Conservation (phyloP, 2,797 vertebrate species). For the Etheostoma perlongum region DNA sequence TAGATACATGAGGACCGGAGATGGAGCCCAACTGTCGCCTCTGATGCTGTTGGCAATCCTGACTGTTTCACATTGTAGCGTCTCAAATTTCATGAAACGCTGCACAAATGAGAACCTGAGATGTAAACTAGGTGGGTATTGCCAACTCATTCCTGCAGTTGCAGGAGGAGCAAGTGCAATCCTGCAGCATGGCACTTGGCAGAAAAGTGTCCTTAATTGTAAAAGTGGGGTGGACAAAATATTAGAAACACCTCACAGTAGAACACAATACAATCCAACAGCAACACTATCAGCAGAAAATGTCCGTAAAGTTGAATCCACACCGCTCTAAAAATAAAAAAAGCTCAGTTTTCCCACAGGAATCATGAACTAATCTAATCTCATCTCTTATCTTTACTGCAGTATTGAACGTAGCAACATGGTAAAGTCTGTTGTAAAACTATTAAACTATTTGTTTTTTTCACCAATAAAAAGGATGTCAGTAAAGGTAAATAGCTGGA, state of each 20-base stretch:
- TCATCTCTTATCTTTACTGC: conserved; percentile 4
- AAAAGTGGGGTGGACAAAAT: neutral
- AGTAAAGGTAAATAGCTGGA: neutral
- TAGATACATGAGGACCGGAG: conserved; percentile 23
- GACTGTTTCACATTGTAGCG: neutral
- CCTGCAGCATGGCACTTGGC: neutral
- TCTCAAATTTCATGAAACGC: neutral
- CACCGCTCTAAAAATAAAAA: too few species aligned
- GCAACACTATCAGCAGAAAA: neutral
- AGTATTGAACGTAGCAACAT: too few species aligned
- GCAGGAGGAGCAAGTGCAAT: neutral
- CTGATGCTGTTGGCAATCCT: neutral
- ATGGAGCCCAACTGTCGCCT: conserved; percentile 17
- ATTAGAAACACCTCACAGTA: neutral
- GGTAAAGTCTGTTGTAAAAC: neutral
- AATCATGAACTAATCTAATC: neutral
- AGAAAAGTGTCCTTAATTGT: neutral
- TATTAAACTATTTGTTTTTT: conserved; percentile 4
- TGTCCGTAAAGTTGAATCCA: too few species aligned
- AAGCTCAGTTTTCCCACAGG: conserved; percentile 6
- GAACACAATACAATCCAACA: neutral
- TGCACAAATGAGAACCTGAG: neutral
- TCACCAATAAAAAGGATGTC: neutral
- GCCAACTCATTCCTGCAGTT: neutral
- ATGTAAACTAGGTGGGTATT: neutral